These are phyloP conservation scores for Drosophila nebulosa DNA, from an alignment of 1,140 invertebrate genomes.

Conservation along the genomic window DNA sequence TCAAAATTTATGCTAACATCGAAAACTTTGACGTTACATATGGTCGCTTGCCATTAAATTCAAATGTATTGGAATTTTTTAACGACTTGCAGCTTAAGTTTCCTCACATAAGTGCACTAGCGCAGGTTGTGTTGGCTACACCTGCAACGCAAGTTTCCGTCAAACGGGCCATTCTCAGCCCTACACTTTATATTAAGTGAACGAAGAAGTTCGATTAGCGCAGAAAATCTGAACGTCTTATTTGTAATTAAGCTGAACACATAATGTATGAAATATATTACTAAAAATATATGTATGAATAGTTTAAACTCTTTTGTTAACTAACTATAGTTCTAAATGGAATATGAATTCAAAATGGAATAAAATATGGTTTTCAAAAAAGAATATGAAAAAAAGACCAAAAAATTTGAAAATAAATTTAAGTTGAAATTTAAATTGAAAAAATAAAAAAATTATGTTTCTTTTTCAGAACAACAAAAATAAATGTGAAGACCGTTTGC, in stretches of 20 bases:
- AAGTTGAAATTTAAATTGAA: too few relatives aligned
- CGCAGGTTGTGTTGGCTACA: conserved; percentile 13
- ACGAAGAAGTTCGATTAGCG: too few relatives aligned
- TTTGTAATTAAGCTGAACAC: not conserved
- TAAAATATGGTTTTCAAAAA: too few relatives aligned
- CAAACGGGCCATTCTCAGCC: conserved; percentile 8
- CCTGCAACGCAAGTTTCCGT: not conserved
- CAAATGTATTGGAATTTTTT: conserved; percentile 11
- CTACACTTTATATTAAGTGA: conserved; percentile 13
- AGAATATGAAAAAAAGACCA: too few relatives aligned
- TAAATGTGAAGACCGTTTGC: too few relatives aligned
- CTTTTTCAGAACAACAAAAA: too few relatives aligned
- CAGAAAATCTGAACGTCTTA: conserved; percentile 16
- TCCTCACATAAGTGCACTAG: conserved; percentile 8
- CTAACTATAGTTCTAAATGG: too few relatives aligned
- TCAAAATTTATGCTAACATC: conserved; percentile 10
- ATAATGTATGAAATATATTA: not conserved
- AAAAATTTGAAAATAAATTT: too few relatives aligned
- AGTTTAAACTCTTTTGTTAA: too few relatives aligned
- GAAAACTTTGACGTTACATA: conserved; percentile 19
- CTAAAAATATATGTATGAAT: too few relatives aligned
- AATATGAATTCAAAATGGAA: too few relatives aligned
- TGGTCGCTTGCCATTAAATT: conserved; percentile 18
- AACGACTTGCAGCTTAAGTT: conserved; percentile 7
- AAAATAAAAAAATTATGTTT: too few relatives aligned